Percentiles rank a stretch among this genome's conserved stretches.
phyloP scores from a whole-genome alignment of 2,888 invertebrate genomes.

The Diadromus collaris region DNA sequence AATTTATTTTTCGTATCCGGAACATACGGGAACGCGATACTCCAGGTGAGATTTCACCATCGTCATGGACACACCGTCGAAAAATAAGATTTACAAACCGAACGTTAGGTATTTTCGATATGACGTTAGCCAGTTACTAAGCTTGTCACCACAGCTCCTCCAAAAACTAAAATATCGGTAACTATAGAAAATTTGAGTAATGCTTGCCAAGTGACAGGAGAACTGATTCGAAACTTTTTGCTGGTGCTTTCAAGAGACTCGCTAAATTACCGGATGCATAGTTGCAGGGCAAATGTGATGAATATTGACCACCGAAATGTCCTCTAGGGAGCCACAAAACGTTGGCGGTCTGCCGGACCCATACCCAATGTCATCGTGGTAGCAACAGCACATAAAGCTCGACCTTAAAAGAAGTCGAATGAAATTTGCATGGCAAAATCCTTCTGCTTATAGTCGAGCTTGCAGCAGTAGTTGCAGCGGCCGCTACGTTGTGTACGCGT shows the following conservation, averaged over 20 bases:
- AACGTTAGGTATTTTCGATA: too few species aligned
- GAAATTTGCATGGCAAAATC: slow-evolving; percentile 76
- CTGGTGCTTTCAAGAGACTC: not conserved
- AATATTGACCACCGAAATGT: not conserved
- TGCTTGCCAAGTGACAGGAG: not conserved
- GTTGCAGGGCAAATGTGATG: not conserved
- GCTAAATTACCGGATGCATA: not conserved
- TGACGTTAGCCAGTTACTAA: too few species aligned
- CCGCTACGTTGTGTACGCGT: slow-evolving; percentile 20
- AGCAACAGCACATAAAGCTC: slow-evolving; percentile 51
- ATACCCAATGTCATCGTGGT: slow-evolving; percentile 26
- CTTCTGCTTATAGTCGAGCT: slow-evolving; percentile 64
- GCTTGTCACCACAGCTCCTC: too few species aligned
- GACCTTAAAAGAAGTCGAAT: slow-evolving; percentile 67
- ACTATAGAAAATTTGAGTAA: not conserved
- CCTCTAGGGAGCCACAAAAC: slow-evolving; percentile 21
- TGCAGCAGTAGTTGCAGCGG: slow-evolving; percentile 38
- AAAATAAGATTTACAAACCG: too few species aligned
- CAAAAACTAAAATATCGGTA: too few species aligned
- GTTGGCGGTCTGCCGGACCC: slow-evolving; percentile 20
- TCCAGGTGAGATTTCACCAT: too few species aligned
- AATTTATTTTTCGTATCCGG: too few species aligned
- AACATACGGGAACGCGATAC: too few species aligned
- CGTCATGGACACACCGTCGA: too few species aligned
- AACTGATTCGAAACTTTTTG: not conserved